phyloP scores from a whole-genome alignment of 2,797 vertebrate species.

The Miichthys miiuy region DNA sequence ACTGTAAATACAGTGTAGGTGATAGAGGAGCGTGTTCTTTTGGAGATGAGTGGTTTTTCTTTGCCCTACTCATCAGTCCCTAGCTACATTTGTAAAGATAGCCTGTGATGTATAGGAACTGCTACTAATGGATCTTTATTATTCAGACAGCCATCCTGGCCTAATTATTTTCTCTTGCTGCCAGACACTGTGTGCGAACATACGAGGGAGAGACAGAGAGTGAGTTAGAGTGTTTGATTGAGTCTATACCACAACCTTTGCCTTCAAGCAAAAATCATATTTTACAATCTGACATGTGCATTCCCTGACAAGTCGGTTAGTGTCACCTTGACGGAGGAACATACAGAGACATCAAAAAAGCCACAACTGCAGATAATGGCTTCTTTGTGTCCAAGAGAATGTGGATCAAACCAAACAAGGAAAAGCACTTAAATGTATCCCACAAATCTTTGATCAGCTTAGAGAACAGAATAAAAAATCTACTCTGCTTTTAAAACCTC shows the following conservation, averaged over 20 bases:
- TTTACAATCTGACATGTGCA: conserved; percentile 49
- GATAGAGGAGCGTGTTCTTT: conserved; percentile 14
- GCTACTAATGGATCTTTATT: conserved; percentile 69
- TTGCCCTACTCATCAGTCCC: conserved; percentile 36
- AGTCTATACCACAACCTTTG: conserved; percentile 46
- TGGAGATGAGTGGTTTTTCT: conserved; percentile 15
- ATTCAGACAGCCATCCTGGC: conserved; percentile 49
- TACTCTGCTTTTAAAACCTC: conserved; percentile 40
- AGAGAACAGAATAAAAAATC: conserved; percentile 29
- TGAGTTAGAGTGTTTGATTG: conserved; percentile 40
- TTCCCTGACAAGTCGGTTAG: conserved; percentile 41
- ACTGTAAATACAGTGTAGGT: conserved; percentile 13
- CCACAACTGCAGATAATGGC: conserved; percentile 60
- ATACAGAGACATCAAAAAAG: conserved; percentile 53
- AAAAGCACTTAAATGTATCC: conserved; percentile 71
- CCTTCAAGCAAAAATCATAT: conserved; percentile 57
- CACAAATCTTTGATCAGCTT: conserved; percentile 58
- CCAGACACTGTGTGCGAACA: conserved; percentile 28
- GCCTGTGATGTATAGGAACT: conserved; percentile 52
- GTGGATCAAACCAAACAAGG: conserved; percentile 65
- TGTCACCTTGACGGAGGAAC: conserved; percentile 64
- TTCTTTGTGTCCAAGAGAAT: conserved; percentile 58
- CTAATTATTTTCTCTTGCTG: conserved; percentile 63
- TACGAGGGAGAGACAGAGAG: conserved; percentile 4
- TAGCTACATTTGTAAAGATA: conserved; percentile 48